A percentile compares a stretch with the other conserved stretches of the same genome.
phyloP scores from a whole-genome alignment of 2,113 vertebrate genomes.

The Pontoporia blainvillei region DNA sequence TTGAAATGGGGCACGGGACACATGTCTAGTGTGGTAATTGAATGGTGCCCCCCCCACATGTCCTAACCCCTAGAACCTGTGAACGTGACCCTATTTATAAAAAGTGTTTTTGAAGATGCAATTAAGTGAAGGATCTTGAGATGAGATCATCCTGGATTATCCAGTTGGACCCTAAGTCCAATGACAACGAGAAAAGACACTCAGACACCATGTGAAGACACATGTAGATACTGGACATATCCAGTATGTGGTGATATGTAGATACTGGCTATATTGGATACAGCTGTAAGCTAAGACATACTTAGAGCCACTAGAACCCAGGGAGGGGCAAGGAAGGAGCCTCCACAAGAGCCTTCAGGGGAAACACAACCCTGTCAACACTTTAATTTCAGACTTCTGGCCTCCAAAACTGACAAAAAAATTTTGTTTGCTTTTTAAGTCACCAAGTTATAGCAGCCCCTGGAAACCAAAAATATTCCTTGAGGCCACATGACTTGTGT shows the following conservation, averaged over 20 bases:
- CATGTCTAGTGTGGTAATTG: not conserved
- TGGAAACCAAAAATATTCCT: not conserved
- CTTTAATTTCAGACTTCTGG: not conserved
- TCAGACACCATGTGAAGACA: not conserved
- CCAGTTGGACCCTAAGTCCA: not conserved
- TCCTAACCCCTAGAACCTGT: not conserved
- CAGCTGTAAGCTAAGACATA: not conserved
- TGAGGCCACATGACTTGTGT: not conserved
- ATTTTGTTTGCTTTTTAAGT: not conserved
- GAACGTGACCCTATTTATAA: not conserved
- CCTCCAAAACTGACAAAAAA: not conserved
- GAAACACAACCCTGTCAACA: too few relatives aligned
- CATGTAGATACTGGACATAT: not conserved
- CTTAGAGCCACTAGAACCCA: not conserved
- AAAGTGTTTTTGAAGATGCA: not conserved
- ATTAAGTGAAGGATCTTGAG: not conserved
- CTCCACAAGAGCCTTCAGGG: not conserved
- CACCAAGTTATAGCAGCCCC: not conserved
- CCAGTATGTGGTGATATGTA: not conserved
- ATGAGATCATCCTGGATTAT: not conserved
- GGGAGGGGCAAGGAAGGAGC: not conserved
- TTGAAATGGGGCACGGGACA: not conserved
- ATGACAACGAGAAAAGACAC: not conserved
- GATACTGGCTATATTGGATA: too few relatives aligned
- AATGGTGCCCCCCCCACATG: not conserved